Evolutionary conservation across 1,140 invertebrate species (phyloP).

Genomic region (Leptoteleia sp.): DNA sequence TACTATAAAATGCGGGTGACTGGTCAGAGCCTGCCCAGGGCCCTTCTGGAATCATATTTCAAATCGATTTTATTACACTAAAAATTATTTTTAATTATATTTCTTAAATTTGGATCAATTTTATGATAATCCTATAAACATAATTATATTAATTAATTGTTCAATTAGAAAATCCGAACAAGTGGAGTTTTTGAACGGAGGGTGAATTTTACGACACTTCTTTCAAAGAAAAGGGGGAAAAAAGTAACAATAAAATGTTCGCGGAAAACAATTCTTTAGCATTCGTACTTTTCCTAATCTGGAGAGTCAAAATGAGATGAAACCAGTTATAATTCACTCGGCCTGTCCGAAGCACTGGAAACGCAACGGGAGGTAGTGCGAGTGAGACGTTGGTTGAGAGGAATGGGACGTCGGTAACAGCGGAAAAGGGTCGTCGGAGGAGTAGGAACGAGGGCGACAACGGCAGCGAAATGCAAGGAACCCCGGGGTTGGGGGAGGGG

Average conservation of each 20-base stretch:
- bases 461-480: conserved; percentile 61
- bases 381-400: conserved; percentile 19
- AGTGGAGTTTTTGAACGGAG: too few relatives aligned
- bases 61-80: too few relatives aligned
- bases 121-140: too few relatives aligned
- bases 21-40: too few relatives aligned
- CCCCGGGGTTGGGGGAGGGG: conserved; percentile 33
- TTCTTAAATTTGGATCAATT: too few relatives aligned
- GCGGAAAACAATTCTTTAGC: conserved; percentile 61
- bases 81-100: too few relatives aligned
- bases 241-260: conserved; percentile 29
- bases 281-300: conserved; percentile 62
- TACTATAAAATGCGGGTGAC: too few relatives aligned
- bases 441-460: conserved; percentile 53
- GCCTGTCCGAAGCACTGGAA: conserved; percentile 65
- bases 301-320: conserved; percentile 62
- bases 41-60: too few relatives aligned
- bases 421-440: conserved; percentile 60
- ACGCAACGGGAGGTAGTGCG: conserved; percentile 44
- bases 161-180: too few relatives aligned
- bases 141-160: too few relatives aligned
- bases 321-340: conserved; percentile 68
- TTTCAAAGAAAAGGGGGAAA: background rate
- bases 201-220: too few relatives aligned
- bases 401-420: conserved; percentile 47